Evolutionary conservation across 2,113 vertebrate species (phyloP).

Genomic region (Ophiodon elongatus): DNA sequence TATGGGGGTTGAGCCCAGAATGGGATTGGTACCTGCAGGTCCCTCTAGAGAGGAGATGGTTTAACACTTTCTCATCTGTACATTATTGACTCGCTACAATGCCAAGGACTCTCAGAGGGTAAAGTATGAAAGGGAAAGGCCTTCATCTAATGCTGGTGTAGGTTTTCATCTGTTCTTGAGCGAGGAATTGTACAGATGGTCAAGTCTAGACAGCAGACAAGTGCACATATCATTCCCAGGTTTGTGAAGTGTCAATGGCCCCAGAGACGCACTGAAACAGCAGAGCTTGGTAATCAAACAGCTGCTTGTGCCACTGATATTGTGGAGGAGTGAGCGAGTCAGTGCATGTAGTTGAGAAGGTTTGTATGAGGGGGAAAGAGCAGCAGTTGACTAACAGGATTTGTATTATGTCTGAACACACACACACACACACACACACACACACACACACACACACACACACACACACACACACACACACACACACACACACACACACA

Average conservation of each 20-base stretch:
- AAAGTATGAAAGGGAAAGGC: not conserved
- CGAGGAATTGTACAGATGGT: constrained; percentile 26
- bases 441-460: constrained; percentile 32
- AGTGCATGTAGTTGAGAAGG: constrained; percentile 16
- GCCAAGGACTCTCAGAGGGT: constrained; percentile 26
- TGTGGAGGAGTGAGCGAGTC: constrained; percentile 24
- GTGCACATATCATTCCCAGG: not conserved
- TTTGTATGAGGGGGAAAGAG: constrained; percentile 27
- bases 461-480: constrained; percentile 11
- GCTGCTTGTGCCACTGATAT: constrained; percentile 49
- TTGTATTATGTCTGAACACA: constrained; percentile 53
- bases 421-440: no score
- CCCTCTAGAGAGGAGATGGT: constrained; percentile 11
- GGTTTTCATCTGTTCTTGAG: constrained; percentile 1
- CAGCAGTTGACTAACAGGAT: constrained; percentile 38
- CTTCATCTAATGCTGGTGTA: not conserved
- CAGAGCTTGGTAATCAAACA: constrained; percentile 42
- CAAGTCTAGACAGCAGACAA: not conserved
- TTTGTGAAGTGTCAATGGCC: constrained; percentile 8
- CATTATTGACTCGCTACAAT: constrained; percentile 15
- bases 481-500: constrained; percentile 25
- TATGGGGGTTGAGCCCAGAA: not conserved
- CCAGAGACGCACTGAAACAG: constrained; percentile 18
- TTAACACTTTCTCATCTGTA: constrained; percentile 21
- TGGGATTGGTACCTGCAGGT: constrained; percentile 14